These are phyloP conservation scores for Falco columbarius DNA, from an alignment of 2,797 vertebrate genomes.

Conservation along the genomic window DNA sequence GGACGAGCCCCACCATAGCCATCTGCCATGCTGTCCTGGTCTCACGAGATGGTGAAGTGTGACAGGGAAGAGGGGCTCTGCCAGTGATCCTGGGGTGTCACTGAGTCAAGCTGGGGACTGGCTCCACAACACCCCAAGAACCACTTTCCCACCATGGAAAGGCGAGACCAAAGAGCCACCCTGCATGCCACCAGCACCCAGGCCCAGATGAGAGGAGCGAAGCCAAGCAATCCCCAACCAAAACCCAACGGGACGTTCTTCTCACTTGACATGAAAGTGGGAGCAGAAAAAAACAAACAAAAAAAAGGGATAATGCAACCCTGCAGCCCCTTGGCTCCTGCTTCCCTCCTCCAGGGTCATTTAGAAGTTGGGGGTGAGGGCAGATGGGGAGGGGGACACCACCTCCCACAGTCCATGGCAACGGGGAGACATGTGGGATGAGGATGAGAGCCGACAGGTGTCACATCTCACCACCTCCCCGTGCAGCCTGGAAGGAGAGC, in stretches of 20 bases:
- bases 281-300: too few species aligned
- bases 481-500: not conserved
- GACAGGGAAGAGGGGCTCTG: not conserved
- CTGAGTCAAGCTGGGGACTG: not conserved
- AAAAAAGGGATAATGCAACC: accelerated
- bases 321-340: not conserved
- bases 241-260: not conserved
- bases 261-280: not conserved
- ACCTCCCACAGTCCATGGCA: not conserved
- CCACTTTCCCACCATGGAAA: accelerated
- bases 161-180: not conserved
- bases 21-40: not conserved
- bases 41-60: accelerated
- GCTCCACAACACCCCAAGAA: not conserved
- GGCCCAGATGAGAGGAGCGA: not conserved
- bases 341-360: not conserved
- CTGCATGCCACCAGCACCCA: accelerated
- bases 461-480: not conserved
- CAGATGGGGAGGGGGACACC: not conserved
- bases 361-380: not conserved
- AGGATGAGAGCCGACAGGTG: not conserved
- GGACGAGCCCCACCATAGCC: not conserved
- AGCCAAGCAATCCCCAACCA: not conserved
- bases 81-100: not conserved
- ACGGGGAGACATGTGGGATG: not conserved